A percentile compares a stretch with the other conserved stretches of the same genome.
These are phyloP conservation scores for Gnathochromis pfefferi DNA, from an alignment of 2,113 vertebrate genomes.

Conservation along the genomic window DNA sequence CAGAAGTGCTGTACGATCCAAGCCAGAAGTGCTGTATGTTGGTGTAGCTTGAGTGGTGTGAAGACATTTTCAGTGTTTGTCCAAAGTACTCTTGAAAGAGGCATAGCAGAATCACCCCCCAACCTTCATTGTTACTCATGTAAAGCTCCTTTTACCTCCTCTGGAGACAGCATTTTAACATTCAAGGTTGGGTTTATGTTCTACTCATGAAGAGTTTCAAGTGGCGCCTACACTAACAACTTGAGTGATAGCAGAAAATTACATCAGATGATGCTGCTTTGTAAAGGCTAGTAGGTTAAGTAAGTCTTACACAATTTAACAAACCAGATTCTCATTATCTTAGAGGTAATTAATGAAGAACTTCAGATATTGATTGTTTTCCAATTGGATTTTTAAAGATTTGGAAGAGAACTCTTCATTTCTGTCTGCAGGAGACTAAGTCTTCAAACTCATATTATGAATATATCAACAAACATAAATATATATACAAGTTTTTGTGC, in stretches of 20 bases:
- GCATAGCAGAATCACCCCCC: background rate
- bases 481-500: slow-evolving; percentile 72
- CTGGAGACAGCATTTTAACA: background rate
- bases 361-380: background rate
- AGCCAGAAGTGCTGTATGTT: slow-evolving; percentile 63
- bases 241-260: background rate
- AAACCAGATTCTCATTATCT: background rate
- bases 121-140: background rate
- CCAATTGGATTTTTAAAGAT: background rate
- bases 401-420: background rate
- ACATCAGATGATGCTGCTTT: background rate
- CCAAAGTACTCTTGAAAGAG: background rate
- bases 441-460: slow-evolving; percentile 31
- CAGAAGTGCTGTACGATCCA: background rate
- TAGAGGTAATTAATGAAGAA: background rate
- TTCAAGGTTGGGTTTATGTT: background rate
- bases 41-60: background rate
- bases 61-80: background rate
- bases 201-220: background rate
- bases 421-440: slow-evolving; percentile 11
- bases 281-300: background rate
- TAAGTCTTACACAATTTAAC: background rate
- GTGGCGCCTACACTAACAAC: background rate
- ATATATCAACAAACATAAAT: slow-evolving; percentile 71
- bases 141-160: background rate